Evolutionary conservation across 1,140 invertebrate species (phyloP), one percentile per base, ranked within the genome.

Genomic region (Drosophila pandora): DNA sequence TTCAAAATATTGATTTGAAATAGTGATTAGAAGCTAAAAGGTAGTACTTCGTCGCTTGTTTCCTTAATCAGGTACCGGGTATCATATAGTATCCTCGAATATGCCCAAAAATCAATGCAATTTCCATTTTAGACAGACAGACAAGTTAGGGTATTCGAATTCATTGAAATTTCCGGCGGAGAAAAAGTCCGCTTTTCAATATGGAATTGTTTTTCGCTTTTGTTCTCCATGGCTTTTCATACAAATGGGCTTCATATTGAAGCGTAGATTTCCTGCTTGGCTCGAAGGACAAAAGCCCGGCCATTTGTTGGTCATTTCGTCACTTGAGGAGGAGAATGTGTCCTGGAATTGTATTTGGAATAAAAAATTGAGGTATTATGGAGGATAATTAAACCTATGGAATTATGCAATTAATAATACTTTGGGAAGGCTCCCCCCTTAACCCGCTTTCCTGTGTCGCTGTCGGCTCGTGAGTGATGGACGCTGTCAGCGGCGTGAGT

Each of bases 231-330:
- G 41, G 57, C 57, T 60, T 79, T 80, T 68, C 59, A 80, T 80
- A 59, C 71, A 80, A 85, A 85, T 85, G 84, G 80, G 76, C 73
- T 83, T 43, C 79, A 53, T 72, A 61, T 53, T 39, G 13, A 43
- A 43, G n/a, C 41, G 1, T 21, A 43, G 13, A 21, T 21, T 43
- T 21, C 7, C 13, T 2, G 10, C 13, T 21, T 37, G 12, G 34
- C 34, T 37, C 3, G 12, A 37, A 37, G 4, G 23, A 23, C 25
- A 61, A 30, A 43, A 43, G 12, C 7, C 22, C 28, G 13, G 25
- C 5, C 43, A 37, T 50, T 50, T 60, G 34, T 21, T 43, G 41
- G 41, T 21, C 41, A 43, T 43, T 50, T 59, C 28, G 43, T 58
- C 56, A 49, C 56, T 50, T 59, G 56, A 34, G 56, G 9, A 34